Conservation (phyloP, 2,888 invertebrate species). For the Folsomia candida region DNA sequence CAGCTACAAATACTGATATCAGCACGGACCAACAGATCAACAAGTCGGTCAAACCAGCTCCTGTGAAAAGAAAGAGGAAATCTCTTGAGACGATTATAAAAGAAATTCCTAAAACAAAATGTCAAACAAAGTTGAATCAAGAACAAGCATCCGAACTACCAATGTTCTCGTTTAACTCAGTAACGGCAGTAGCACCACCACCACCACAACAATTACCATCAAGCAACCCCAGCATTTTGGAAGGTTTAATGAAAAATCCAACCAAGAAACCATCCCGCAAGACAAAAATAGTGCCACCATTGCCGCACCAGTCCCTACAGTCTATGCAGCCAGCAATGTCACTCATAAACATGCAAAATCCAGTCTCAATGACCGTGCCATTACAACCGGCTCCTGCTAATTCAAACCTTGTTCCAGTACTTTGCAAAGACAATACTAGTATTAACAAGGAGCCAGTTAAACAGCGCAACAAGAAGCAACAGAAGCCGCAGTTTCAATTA, state of each 20-base stretch:
- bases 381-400: conserved; percentile 4
- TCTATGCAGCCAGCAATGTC: neutral
- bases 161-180: neutral
- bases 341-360: neutral
- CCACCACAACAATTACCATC: neutral
- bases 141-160: neutral
- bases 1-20: too few relatives aligned
- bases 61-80: neutral
- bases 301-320: neutral
- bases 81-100: conserved; percentile 10
- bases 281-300: neutral
- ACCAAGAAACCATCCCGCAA: neutral
- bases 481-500: neutral
- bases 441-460: neutral
- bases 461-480: neutral
- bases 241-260: conserved; percentile 10
- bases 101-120: conserved; percentile 10
- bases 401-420: neutral
- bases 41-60: too few relatives aligned
- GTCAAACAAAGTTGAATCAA: too few relatives aligned
- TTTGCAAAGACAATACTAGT: neutral
- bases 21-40: too few relatives aligned
- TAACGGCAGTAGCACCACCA: neutral
- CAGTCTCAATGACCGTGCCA: conserved; percentile 6
- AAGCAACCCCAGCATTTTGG: neutral